Evolutionary conservation across 2,113 vertebrate species (phyloP).

Genomic region (Aegypius monachus): DNA sequence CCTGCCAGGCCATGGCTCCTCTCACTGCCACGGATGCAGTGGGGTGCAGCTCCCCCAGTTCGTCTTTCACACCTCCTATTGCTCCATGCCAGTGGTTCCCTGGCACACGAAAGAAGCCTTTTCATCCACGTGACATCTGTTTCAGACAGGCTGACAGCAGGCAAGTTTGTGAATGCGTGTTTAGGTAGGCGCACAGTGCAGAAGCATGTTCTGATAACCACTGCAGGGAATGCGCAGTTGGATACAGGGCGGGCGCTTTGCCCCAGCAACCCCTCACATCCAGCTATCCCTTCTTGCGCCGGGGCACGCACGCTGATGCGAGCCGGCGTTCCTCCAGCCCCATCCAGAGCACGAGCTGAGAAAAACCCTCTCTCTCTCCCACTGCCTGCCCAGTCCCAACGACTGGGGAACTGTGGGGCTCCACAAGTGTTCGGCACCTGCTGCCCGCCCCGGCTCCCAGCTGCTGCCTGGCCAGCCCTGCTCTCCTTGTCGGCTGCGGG

Average conservation of each 20-base stretch:
- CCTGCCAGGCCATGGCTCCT: background rate
- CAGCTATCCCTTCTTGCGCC: accelerated
- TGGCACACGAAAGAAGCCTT: background rate
- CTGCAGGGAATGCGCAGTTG: background rate
- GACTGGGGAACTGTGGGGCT: background rate
- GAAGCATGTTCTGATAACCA: background rate
- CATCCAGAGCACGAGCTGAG: background rate
- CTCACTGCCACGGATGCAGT: background rate
- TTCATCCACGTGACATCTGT: background rate
- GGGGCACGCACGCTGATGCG: accelerated
- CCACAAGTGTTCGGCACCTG: slow-evolving; percentile 64
- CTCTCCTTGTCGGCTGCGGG: background rate
- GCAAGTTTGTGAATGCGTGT: background rate
- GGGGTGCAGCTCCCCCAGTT: background rate
- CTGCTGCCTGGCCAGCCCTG: background rate
- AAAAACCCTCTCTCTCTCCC: background rate
- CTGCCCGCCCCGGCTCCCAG: slow-evolving; percentile 14
- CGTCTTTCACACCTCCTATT: background rate
- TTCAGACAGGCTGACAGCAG: background rate
- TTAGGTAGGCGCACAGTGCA: background rate
- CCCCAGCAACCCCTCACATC: background rate
- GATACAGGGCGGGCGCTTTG: accelerated
- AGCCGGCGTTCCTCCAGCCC: background rate
- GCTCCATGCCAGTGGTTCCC: background rate
- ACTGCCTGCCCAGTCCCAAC: background rate